phyloP scores from a whole-genome alignment of 2,888 invertebrate species.

The Hyles lineata region DNA sequence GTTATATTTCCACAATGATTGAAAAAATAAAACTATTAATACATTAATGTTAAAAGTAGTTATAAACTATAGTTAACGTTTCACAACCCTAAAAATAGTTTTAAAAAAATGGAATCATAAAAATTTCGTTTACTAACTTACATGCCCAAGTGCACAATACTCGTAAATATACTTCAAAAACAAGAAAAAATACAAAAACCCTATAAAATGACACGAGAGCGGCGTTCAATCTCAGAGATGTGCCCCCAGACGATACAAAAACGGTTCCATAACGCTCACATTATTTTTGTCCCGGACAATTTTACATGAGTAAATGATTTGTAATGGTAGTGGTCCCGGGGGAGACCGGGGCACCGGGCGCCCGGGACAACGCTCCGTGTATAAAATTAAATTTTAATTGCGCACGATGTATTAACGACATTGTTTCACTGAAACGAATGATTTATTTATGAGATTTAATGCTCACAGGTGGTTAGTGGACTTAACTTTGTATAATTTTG shows the following conservation, averaged over 20 bases:
- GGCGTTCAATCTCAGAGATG: slow-evolving; percentile 51
- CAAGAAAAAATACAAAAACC: neutral
- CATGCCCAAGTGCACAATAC: neutral
- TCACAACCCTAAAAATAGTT: too few relatives aligned
- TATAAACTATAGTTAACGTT: too few relatives aligned
- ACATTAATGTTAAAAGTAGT: too few relatives aligned
- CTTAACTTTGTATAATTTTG: neutral
- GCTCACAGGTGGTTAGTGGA: slow-evolving; percentile 4
- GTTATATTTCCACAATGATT: too few relatives aligned
- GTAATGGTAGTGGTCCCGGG: slow-evolving; percentile 33
- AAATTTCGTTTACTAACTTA: neutral
- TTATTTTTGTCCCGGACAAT: slow-evolving; percentile 62
- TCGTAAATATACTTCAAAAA: slow-evolving; percentile 5
- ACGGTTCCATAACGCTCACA: slow-evolving; percentile 60
- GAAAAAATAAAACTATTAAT: too few relatives aligned
- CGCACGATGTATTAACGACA: slow-evolving; percentile 53
- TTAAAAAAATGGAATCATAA: too few relatives aligned
- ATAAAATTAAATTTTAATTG: slow-evolving; percentile 65
- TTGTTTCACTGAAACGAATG: slow-evolving; percentile 40
- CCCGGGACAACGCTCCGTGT: slow-evolving; percentile 39
- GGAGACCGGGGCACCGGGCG: neutral
- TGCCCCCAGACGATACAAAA: slow-evolving; percentile 60
- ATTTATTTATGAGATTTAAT: slow-evolving; percentile 24
- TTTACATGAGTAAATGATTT: slow-evolving; percentile 32
- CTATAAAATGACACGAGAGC: slow-evolving; percentile 42